A percentile compares a stretch with the other conserved stretches of the same genome.
These are phyloP conservation scores for Drusus annulatus DNA, from an alignment of 1,140 invertebrate species.

Conservation along the genomic window DNA sequence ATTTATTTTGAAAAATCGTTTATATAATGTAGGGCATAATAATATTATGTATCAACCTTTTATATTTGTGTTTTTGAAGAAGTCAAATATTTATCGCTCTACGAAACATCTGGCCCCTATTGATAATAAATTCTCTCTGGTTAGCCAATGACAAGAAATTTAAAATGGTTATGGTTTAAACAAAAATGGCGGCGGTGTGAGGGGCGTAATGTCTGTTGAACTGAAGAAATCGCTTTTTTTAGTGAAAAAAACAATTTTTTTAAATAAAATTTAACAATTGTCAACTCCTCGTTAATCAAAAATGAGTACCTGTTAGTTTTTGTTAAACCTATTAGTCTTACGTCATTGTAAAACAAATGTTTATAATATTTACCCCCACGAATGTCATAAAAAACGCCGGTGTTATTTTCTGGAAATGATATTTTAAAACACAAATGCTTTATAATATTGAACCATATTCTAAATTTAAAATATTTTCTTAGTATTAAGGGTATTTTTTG, in stretches of 20 bases:
- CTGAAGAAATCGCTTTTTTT: constrained; percentile 9
- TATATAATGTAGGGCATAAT: too few species aligned
- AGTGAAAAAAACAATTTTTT: not conserved
- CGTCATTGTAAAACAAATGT: not conserved
- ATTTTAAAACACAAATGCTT: not conserved
- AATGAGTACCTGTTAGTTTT: constrained; percentile 38
- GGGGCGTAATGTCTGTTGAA: constrained; percentile 31
- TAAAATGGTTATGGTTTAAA: too few species aligned
- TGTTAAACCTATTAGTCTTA: not conserved
- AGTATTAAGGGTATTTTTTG: not conserved
- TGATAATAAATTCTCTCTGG: too few species aligned
- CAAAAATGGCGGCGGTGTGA: constrained; percentile 18
- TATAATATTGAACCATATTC: not conserved
- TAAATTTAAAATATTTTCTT: not conserved
- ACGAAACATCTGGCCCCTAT: too few species aligned
- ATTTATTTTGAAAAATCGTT: too few species aligned
- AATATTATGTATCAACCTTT: too few species aligned
- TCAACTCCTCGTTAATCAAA: not conserved
- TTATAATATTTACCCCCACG: constrained; percentile 10
- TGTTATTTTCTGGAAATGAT: not conserved
- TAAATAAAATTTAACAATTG: not conserved
- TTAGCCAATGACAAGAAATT: too few species aligned
- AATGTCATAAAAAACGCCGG: constrained; percentile 34
- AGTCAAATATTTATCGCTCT: too few species aligned
- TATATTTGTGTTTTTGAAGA: too few species aligned